phyloP scores from a whole-genome alignment of 64 coral and sea anemone species.

The Pachyseris speciosa region DNA sequence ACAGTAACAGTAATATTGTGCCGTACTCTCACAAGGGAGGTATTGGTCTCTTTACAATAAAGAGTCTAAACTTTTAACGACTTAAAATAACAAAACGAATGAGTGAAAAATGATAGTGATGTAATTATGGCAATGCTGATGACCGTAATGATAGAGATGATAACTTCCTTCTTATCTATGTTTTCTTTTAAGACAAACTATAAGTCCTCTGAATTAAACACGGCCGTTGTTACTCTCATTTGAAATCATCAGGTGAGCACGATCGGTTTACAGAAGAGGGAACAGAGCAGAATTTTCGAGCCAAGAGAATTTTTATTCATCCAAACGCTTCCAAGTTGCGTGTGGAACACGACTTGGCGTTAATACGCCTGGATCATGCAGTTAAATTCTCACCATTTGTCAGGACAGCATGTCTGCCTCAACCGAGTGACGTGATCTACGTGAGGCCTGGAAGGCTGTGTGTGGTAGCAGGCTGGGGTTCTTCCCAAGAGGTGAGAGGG shows the following conservation, averaged over 20 bases:
- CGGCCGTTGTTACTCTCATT: not conserved
- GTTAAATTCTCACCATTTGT: slow-evolving; percentile 90
- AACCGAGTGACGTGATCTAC: slow-evolving; percentile 50
- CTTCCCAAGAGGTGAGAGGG: slow-evolving; percentile 62
- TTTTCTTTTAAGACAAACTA: too few species aligned
- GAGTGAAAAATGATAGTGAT: too few species aligned
- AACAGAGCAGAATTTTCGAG: slow-evolving; percentile 80
- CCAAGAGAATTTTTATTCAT: slow-evolving; percentile 57
- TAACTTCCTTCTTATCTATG: too few species aligned
- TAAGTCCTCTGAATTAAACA: not conserved
- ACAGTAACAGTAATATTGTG: too few species aligned
- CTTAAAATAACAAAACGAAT: too few species aligned
- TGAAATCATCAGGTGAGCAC: slow-evolving; percentile 68
- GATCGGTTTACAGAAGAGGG: slow-evolving; percentile 76
- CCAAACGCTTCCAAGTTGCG: slow-evolving; percentile 2
- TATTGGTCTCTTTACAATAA: too few species aligned
- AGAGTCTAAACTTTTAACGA: too few species aligned
- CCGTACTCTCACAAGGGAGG: too few species aligned
- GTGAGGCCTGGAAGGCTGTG: slow-evolving; percentile 65
- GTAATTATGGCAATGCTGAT: too few species aligned
- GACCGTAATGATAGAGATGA: too few species aligned
- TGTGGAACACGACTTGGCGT: slow-evolving; percentile 78
- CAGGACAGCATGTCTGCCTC: slow-evolving; percentile 76
- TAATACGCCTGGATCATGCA: slow-evolving; percentile 59
- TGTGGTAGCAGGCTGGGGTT: slow-evolving; percentile 92